Evolutionary conservation across 2,888 invertebrate genomes (phyloP).

Genomic region (Eutolmus rufibarbis): DNA sequence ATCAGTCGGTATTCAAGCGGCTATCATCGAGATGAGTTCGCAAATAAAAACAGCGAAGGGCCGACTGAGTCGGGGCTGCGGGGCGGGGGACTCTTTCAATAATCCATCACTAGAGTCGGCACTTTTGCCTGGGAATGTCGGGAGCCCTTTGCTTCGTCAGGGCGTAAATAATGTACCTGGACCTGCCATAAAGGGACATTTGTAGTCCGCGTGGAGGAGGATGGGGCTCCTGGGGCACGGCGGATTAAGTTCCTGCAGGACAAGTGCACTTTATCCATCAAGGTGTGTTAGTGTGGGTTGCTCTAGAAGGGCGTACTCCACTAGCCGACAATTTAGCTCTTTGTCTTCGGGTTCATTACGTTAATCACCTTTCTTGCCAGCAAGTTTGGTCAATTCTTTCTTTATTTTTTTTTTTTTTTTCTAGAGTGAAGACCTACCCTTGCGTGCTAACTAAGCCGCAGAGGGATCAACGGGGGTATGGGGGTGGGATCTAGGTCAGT

Average conservation of each 20-base stretch:
- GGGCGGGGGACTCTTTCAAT: not conserved
- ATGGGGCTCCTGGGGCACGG: not conserved
- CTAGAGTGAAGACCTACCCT: not conserved
- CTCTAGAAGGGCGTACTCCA: not conserved
- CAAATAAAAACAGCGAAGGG: not conserved
- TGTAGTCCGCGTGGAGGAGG: not conserved
- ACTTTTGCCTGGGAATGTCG: not conserved
- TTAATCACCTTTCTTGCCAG: not conserved
- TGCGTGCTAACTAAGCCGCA: not conserved
- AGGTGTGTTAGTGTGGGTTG: not conserved
- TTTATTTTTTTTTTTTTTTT: not conserved
- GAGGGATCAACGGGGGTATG: not conserved
- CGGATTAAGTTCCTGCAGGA: not conserved
- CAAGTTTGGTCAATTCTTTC: not conserved
- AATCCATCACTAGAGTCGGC: constrained; percentile 6
- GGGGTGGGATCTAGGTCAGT: not conserved
- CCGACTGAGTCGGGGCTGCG: not conserved
- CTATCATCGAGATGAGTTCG: constrained; percentile 29
- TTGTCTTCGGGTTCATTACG: constrained; percentile 9
- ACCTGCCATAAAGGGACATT: not conserved
- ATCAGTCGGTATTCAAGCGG: constrained; percentile 28
- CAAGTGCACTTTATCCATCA: not conserved
- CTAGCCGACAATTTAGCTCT: constrained; percentile 4
- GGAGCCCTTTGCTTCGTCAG: not conserved
- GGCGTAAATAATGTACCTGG: not conserved